Conservation (phyloP, 2,888 invertebrate species). For the Pimpla rufipes region DNA sequence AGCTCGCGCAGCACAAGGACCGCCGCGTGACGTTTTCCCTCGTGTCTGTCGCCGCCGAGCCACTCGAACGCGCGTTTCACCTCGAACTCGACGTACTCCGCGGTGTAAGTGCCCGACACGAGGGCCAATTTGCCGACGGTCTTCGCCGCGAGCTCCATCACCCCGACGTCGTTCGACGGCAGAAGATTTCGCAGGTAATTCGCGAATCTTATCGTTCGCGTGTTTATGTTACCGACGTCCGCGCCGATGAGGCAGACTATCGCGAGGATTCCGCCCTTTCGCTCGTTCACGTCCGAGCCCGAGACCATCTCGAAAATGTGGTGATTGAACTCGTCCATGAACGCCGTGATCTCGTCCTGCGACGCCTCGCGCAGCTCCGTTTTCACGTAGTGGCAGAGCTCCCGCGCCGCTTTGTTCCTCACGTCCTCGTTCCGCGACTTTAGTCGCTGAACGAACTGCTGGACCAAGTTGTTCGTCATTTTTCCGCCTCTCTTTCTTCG, state of each 20-base stretch:
- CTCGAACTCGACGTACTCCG: slow-evolving; percentile 99
- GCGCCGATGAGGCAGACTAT: slow-evolving; percentile 97
- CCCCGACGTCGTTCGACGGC: slow-evolving; percentile 95
- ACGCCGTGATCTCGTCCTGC: slow-evolving; percentile 95
- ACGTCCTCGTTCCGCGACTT: slow-evolving; percentile 95
- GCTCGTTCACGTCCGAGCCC: slow-evolving; percentile 96
- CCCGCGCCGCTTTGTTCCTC: slow-evolving; percentile 94
- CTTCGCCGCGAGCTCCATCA: slow-evolving; percentile 98
- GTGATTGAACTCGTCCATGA: slow-evolving; percentile 98
- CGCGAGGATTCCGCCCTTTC: slow-evolving; percentile 97
- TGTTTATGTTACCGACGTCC: slow-evolving; percentile 96
- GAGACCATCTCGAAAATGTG: slow-evolving; percentile 98
- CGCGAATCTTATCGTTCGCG: slow-evolving; percentile 95
- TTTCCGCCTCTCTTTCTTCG: slow-evolving; percentile 10
- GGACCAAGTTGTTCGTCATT: slow-evolving; percentile 89
- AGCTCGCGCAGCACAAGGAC: slow-evolving; percentile 96
- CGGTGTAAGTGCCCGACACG: slow-evolving; percentile 96
- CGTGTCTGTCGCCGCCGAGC: slow-evolving; percentile 95
- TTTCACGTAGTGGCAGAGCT: slow-evolving; percentile 95
- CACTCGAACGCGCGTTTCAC: slow-evolving; percentile 98
- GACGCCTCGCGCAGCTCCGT: slow-evolving; percentile 96
- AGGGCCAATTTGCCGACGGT: slow-evolving; percentile 97
- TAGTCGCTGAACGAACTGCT: slow-evolving; percentile 93
- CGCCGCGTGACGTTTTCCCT: slow-evolving; percentile 96
- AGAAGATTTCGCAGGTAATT: slow-evolving; percentile 96